These are phyloP conservation scores for Cichlasoma orientale DNA, from an alignment of 2,797 vertebrate species.

Conservation along the genomic window DNA sequence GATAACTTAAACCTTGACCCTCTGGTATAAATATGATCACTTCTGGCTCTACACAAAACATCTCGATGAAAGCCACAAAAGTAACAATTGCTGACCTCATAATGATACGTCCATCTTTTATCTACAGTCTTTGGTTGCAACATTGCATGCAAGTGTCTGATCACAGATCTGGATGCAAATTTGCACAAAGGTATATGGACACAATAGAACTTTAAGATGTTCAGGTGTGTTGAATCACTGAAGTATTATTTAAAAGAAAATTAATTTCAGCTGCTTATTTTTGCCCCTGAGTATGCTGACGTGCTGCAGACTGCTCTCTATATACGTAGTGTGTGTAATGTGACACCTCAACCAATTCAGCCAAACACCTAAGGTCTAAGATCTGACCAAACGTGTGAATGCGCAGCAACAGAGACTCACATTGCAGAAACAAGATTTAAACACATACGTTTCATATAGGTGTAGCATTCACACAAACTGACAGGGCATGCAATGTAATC, in stretches of 20 bases:
- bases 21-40: not conserved
- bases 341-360: not conserved
- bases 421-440: not conserved
- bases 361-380: not conserved
- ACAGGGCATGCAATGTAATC: no score
- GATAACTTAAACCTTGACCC: not conserved
- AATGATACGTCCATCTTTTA: not conserved
- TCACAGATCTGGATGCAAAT: rapidly evolving
- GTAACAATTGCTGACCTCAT: not conserved
- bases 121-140: not conserved
- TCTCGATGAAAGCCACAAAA: rapidly evolving
- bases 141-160: not conserved
- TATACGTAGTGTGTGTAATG: not conserved
- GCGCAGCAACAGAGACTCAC: not conserved
- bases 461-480: no score
- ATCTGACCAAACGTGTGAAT: rapidly evolving
- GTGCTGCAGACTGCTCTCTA: not conserved
- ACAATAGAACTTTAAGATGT: not conserved
- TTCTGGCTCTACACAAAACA: not conserved
- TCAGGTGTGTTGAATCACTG: not conserved
- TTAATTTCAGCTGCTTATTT: not conserved
- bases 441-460: not conserved
- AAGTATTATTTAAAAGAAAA: not conserved
- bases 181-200: not conserved
- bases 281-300: not conserved